These are phyloP conservation scores for Galendromus occidentalis DNA, from an alignment of 1,140 invertebrate genomes.

Conservation along the genomic window DNA sequence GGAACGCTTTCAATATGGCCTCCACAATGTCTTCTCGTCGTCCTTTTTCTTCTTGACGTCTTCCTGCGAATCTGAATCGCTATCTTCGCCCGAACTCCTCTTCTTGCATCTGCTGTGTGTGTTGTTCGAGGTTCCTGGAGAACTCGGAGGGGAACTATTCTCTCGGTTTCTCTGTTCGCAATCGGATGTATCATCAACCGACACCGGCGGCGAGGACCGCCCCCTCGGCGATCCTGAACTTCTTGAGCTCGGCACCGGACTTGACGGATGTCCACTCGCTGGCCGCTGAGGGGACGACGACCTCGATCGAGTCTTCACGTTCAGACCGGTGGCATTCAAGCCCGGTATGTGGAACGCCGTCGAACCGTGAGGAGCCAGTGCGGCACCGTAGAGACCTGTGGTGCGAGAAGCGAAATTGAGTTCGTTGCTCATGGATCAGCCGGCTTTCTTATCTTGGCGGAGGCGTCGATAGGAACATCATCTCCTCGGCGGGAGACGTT, in stretches of 20 bases:
- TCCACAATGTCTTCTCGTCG: conserved; percentile 8
- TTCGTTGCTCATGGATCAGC: background rate
- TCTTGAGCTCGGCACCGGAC: background rate
- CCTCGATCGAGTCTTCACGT: background rate
- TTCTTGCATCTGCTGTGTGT: background rate
- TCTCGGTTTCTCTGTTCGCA: background rate
- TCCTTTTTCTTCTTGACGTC: conserved; percentile 3
- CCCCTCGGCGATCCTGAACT: background rate
- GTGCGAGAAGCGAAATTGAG: background rate
- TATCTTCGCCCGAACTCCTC: background rate
- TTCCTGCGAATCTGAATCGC: background rate
- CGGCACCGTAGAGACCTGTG: conserved; percentile 6
- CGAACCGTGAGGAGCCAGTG: background rate
- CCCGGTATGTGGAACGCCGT: conserved; percentile 9
- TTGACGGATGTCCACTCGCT: background rate
- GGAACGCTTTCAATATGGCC: conserved; percentile 3
- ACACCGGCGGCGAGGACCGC: background rate
- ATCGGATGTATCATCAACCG: background rate
- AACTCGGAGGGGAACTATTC: background rate
- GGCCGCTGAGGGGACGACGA: conserved; percentile 1
- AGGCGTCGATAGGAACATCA: too few species aligned
- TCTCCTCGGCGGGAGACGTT: too few species aligned
- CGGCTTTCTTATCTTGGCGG: background rate
- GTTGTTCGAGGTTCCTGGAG: background rate
- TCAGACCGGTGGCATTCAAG: background rate